phyloP scores from a whole-genome alignment of 2,113 vertebrate species.

The Empidonax alnorum region DNA sequence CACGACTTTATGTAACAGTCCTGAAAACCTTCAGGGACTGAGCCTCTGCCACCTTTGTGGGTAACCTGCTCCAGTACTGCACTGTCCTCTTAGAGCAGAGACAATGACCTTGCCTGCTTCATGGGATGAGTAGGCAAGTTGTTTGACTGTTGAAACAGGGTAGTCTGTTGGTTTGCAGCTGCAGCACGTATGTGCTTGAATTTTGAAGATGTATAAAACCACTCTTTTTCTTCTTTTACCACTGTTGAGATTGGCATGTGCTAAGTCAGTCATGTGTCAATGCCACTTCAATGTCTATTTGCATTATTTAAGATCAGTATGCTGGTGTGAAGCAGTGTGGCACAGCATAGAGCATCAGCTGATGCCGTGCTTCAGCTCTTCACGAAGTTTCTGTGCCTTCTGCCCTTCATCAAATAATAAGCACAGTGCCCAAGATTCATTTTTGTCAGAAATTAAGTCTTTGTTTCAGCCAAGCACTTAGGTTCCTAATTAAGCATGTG shows the following conservation, averaged over 20 bases:
- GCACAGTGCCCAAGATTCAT: background rate
- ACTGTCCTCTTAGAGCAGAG: background rate
- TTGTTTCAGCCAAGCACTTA: conserved; percentile 31
- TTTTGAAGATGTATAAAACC: background rate
- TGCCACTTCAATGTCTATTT: background rate
- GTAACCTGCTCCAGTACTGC: background rate
- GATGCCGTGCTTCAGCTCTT: conserved; percentile 28
- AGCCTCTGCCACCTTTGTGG: background rate
- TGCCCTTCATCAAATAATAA: conserved; percentile 18
- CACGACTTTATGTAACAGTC: background rate
- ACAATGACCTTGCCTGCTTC: background rate
- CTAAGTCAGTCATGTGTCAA: background rate
- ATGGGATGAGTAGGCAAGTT: background rate
- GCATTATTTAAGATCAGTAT: background rate
- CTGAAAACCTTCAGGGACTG: background rate
- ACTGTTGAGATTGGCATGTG: background rate
- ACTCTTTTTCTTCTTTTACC: background rate
- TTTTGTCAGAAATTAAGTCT: conserved; percentile 37
- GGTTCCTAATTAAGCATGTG: conserved; percentile 50
- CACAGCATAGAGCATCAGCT: background rate
- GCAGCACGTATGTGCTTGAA: background rate
- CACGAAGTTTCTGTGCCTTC: background rate
- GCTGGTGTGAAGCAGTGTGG: background rate
- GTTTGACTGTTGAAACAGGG: background rate
- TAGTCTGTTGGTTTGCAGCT: background rate